A percentile compares a stretch with the other conserved stretches of the same genome.
Conservation (phyloP, 2,113 vertebrate genomes). For the Neotoma lepida region DNA sequence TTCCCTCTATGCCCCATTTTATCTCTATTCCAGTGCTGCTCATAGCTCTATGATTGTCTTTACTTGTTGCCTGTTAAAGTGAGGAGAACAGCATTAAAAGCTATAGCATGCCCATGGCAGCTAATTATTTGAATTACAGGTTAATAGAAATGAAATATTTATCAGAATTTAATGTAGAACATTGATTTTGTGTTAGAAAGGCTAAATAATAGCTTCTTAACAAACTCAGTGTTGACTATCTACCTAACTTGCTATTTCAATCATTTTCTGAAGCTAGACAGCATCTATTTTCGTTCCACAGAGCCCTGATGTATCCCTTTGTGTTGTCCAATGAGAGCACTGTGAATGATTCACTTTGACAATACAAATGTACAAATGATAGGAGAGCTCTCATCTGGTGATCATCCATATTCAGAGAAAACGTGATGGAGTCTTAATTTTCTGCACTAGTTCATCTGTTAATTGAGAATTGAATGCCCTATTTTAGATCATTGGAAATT, state of each 20-base stretch:
- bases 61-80: neutral
- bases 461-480: conserved; percentile 5
- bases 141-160: neutral
- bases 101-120: neutral
- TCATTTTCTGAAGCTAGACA: neutral
- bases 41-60: neutral
- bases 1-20: neutral
- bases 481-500: conserved; percentile 49
- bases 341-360: neutral
- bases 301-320: neutral
- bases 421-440: conserved; percentile 44
- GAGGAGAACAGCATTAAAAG: neutral
- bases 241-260: conserved; percentile 7
- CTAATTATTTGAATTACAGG: neutral
- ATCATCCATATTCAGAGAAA: neutral
- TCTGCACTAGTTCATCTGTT: conserved; percentile 57
- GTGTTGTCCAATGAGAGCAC: neutral
- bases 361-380: neutral
- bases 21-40: neutral
- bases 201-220: neutral
- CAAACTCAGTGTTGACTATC: neutral
- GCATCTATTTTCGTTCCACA: neutral
- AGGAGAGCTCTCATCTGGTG: neutral
- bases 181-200: neutral
- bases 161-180: neutral